A percentile compares a stretch with the other conserved stretches of the same genome.
Evolutionary conservation across 2,888 invertebrate genomes (phyloP).

Genomic region (Neoaliturus tenellus): DNA sequence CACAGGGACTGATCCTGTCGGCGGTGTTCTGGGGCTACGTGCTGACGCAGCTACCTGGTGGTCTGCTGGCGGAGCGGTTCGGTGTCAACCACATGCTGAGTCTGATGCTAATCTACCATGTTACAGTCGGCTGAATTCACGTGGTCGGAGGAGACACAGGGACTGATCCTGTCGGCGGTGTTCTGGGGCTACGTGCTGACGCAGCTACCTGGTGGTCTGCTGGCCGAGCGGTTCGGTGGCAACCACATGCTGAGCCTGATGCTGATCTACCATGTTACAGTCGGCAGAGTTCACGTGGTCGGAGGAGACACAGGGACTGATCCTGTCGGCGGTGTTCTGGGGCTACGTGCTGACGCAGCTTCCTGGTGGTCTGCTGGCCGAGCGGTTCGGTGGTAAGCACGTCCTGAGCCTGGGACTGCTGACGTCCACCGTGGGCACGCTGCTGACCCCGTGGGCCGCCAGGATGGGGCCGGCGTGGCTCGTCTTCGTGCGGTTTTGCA

Average conservation of each 20-base stretch:
- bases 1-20: slow-evolving; percentile 71
- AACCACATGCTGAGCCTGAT: neutral
- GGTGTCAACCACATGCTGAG: slow-evolving; percentile 73
- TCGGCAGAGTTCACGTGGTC: slow-evolving; percentile 80
- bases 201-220: too few species aligned
- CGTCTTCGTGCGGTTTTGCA: slow-evolving; percentile 71
- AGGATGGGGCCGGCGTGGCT: slow-evolving; percentile 69
- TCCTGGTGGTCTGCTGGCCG: slow-evolving; percentile 72
- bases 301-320: slow-evolving; percentile 74
- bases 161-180: slow-evolving; percentile 72
- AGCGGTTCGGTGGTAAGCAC: slow-evolving; percentile 72
- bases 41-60: slow-evolving; percentile 73
- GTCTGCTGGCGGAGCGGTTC: slow-evolving; percentile 71
- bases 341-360: slow-evolving; percentile 73
- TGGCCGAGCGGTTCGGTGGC: too few species aligned
- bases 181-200: slow-evolving; percentile 74
- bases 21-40: slow-evolving; percentile 74
- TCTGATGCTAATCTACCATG: slow-evolving; percentile 68
- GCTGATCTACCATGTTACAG: slow-evolving; percentile 25
- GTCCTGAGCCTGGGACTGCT: slow-evolving; percentile 72
- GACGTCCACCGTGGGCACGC: slow-evolving; percentile 71
- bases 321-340: slow-evolving; percentile 73
- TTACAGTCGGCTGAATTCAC: slow-evolving; percentile 68
- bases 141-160: slow-evolving; percentile 74
- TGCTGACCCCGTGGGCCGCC: slow-evolving; percentile 72